Base-by-base conservation (phyloP, 2,797 vertebrate species). In the Anniella stebbinsi region DNA sequence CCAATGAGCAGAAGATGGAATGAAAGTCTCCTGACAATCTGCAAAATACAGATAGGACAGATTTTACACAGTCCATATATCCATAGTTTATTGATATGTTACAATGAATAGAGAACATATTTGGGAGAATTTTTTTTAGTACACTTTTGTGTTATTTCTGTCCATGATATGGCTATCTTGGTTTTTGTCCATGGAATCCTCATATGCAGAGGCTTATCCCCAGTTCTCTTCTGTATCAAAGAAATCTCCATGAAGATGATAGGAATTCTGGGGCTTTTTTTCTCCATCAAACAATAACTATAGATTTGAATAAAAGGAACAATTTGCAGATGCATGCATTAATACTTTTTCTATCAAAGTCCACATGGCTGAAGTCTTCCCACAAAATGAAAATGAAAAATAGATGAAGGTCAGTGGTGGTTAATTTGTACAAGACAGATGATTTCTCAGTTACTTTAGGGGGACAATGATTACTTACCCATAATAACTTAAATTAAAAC, bases 351-450 rank as follows among this genome's bases (percentile, higher is more conserved):
- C 28, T 17, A 80, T 85, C 33, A 45, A 86, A 23, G 1, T 51
- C 83, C 66, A 25, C 9, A 15, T 76, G n/a, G 73, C 23, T 36
- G 75, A 90, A 84, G 70, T 70, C n/a, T 33, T n/a, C 9, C 15
- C 2, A 7, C 36, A 23, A 88, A 72, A 23, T n/a, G 8, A n/a
- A 18, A 63, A 83, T 25, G 4, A 88, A 83, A 89, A 84, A 77
- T 30, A 10, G 30, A 45, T 84, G 15, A 54, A 51, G 4, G 12
- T 84, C 41, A 66, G n/a, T 69, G 15, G 15, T 77, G 45, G 33
- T 66, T 73, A 77, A 70, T 89, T 63, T n/a, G 76, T 30, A 77
- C 4, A 86, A 28, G 30, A 85, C 48, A 87, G 45, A 67, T 51
- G 0, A 57, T 12, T 90, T 25, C 13, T 45, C 3, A 76, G 36